Base-by-base conservation (phyloP, 2,888 invertebrate genomes). In the Ichneumoninae sp. region DNA sequence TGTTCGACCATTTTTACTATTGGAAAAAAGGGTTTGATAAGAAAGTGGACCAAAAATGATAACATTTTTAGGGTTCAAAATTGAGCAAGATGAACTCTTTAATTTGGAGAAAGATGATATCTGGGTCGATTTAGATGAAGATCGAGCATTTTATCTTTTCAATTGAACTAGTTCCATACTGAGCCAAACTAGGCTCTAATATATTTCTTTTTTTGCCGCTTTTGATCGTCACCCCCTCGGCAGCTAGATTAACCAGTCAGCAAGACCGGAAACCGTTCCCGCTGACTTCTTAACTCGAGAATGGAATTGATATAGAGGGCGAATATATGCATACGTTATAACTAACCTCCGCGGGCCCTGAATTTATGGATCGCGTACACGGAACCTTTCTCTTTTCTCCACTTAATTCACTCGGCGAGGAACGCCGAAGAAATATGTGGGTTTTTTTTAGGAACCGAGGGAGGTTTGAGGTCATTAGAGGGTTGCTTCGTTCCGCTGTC, bases 301-400 rank as follows among this genome's bases (percentile, higher is more conserved):
- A 22, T 63, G 50, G 26, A 54, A 79, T 79, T 71, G 65, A 65
- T 66, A 65, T 30, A 71, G 13, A 22, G 8, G 13, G 26, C 40
- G 63, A 65, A 71, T 79, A 79, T 79, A 44, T 52, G 50, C 69
- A 79, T 66, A 79, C 40, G 65, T 77, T 69, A 77, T 68, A 22
- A 47, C 47, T 6, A 47, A 16, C 57, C 47, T 30, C n/a, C n/a
- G 13, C 44, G 22, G 44, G 65, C 26, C 26, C 30, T 40, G 65
- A 66, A 79, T 79, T 79, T 73, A 79, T 71, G 54, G 79, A 54
- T 44, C 40, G 71, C 54, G 40, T 16, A n/a, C 71, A 73, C 65
- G 65, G 16, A 65, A 57, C 33, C 16, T 69, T 57, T 69, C 54
- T 57, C 26, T 26, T 30, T 77, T 69, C 57, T 47, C 44, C 44